phyloP scores from a whole-genome alignment of 2,888 invertebrate genomes.

The Cosmorhoe ocellata region DNA sequence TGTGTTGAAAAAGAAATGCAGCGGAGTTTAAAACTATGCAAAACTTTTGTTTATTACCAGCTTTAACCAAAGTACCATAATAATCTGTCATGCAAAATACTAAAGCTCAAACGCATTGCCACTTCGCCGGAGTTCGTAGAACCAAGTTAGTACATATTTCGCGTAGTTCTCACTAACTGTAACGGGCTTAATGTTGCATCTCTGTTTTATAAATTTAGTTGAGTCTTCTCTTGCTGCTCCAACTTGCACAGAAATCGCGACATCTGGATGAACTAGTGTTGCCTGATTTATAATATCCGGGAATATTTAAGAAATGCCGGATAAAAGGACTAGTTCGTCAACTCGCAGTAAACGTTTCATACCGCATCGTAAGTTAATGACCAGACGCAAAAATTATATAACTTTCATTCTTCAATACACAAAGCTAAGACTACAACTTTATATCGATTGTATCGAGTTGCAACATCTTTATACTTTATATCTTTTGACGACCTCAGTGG shows the following conservation, averaged over 20 bases:
- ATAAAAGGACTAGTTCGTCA: too few species aligned
- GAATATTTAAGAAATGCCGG: neutral
- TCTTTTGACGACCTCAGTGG: too few species aligned
- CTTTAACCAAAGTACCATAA: neutral
- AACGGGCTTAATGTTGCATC: conserved; percentile 11
- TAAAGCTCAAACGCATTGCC: conserved; percentile 1
- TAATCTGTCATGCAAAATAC: neutral
- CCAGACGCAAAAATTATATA: too few species aligned
- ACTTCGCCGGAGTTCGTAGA: neutral
- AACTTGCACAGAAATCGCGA: conserved; percentile 8
- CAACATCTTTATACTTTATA: too few species aligned
- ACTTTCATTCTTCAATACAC: too few species aligned
- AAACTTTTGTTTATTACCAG: too few species aligned
- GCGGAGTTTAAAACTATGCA: too few species aligned
- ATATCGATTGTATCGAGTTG: too few species aligned
- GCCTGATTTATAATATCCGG: neutral
- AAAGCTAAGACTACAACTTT: too few species aligned
- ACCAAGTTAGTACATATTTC: neutral
- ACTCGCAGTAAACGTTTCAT: too few species aligned
- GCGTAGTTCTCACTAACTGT: neutral
- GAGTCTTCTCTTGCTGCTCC: conserved; percentile 1
- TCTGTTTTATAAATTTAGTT: conserved; percentile 16
- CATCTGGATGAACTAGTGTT: conserved; percentile 15
- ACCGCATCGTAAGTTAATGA: neutral
- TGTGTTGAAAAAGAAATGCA: too few species aligned